Conservation (phyloP, 2,888 invertebrate genomes). For the Creontiades dilutus region DNA sequence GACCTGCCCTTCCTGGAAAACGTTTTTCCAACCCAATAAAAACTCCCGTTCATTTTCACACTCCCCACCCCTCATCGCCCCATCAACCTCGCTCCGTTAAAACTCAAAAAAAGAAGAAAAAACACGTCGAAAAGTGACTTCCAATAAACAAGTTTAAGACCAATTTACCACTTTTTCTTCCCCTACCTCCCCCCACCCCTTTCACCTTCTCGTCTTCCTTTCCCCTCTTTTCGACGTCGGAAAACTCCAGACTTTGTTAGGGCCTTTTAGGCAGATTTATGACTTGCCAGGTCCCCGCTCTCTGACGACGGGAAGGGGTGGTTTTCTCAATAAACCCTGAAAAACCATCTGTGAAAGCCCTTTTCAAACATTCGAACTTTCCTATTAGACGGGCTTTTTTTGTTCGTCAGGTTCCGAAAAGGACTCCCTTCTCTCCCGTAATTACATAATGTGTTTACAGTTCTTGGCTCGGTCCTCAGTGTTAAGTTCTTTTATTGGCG, state of each 20-base stretch:
- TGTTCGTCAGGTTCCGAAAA: neutral
- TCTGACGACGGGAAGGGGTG: neutral
- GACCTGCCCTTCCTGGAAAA: neutral
- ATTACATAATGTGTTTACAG: conserved; percentile 70
- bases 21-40: conserved; percentile 3
- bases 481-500: conserved; percentile 16
- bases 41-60: neutral
- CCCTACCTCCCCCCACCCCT: neutral
- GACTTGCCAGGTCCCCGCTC: neutral
- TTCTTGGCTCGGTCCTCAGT: conserved; percentile 36
- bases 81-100: neutral
- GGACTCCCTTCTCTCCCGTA: conserved; percentile 9
- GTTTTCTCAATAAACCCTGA: conserved; percentile 1
- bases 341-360: conserved; percentile 8
- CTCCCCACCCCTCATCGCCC: neutral
- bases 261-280: conserved; percentile 23
- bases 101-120: conserved; percentile 1
- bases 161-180: neutral
- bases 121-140: neutral
- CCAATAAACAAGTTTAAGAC: conserved; percentile 33
- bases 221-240: too few relatives aligned
- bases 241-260: neutral
- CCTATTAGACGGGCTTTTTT: conserved; percentile 63
- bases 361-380: conserved; percentile 49
- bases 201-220: too few relatives aligned